Base-by-base conservation (phyloP, 1,140 invertebrate species). In the Geopemphigus sp. region DNA sequence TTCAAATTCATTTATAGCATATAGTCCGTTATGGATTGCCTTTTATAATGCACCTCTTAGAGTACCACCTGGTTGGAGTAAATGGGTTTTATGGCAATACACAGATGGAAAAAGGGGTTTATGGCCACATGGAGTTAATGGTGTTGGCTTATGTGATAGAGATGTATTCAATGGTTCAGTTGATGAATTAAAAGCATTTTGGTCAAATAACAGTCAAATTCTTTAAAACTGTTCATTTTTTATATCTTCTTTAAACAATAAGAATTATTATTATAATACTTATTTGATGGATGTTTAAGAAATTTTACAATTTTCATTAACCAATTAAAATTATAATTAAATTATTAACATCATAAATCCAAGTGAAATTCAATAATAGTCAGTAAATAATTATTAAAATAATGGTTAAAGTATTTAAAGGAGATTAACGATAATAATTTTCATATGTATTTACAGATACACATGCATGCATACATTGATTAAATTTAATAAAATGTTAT, bases 1-100 rank as follows among this genome's bases (percentile, higher is more conserved):
- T 22, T 22, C 63, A 19, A 74, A 39, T 4, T 45, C 63, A 14
- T 47, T 64, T 59, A 57, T 82, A 32, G 56, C 17, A 10, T 22
- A 78, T 22, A 74, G 5, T 45, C 39, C 66, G 19, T 22, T 82
- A n/a, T 82, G 81, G 81, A 70, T 80, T 22, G 68, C 70, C 1
- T 12, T 22, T 19, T 82, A 80, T 15, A 39, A 45, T 11, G 1
- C 1, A 26, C 1, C 6, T n/a, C 22, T 78, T n/a, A 80, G 32
- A 47, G 17, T 81, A 32, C 81, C 81, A 0, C 26, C 4, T 5
- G 63, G 76, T 24, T 70, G 74, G 73, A n/a, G 39, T 45, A 57
- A 76, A 8, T 81, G 81, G 81, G 39, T 32, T 11, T 39, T 81
- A 26, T 81, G 81, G 81, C 81, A 81, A 61, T 81, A 81, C 14